Evolutionary conservation across 2,113 vertebrate species (phyloP), one percentile per base, ranked within the genome.

Genomic region (Dasyprocta punctata): DNA sequence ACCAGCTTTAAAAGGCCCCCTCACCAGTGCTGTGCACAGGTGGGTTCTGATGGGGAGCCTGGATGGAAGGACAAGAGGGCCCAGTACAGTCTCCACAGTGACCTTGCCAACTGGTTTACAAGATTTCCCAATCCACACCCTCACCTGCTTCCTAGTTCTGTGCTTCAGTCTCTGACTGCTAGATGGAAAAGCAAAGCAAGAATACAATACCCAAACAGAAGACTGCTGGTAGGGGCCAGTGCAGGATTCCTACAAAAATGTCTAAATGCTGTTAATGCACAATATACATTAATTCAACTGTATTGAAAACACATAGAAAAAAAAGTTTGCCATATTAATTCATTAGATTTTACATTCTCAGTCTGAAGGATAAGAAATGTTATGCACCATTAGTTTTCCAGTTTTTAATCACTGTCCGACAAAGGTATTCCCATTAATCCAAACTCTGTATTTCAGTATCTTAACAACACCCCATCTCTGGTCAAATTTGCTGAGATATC

Each of bases 341-440:
- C 5, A 36, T 44, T 91, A 85, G 47, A 82, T 73, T 96, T 89
- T 67, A 38, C 44, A 44, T 92, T 97, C 24, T 86, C n/a, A 13
- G 38, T 93, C 30, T 54, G 73, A 65, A 61, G 60, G 54, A 95
- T 80, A 83, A 92, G 71, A 95, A 91, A 58, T 73, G 36, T 41
- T 73, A 30, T 24, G 20, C 8, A 80, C 54, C 49, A 94, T 54
- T 65, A 49, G 52, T 54, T 96, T 95, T 69, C 19, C 11, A 7
- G 87, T 52, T 80, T 63, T 91, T 71, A 16, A 73, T 58, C 30
- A 41, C 54, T 75, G 3, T 71, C 85, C 77, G 3, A 67, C 28
- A 71, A 47, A 90, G 5, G 13, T n/a, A 73, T 60, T 95, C 30
- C 24, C 13, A 67, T 91, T 81, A 47, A 94, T 93, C n/a, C 5